Evolutionary conservation across 92 coral and sea anemone species (phyloP).

Genomic region (Palythoa grandis): DNA sequence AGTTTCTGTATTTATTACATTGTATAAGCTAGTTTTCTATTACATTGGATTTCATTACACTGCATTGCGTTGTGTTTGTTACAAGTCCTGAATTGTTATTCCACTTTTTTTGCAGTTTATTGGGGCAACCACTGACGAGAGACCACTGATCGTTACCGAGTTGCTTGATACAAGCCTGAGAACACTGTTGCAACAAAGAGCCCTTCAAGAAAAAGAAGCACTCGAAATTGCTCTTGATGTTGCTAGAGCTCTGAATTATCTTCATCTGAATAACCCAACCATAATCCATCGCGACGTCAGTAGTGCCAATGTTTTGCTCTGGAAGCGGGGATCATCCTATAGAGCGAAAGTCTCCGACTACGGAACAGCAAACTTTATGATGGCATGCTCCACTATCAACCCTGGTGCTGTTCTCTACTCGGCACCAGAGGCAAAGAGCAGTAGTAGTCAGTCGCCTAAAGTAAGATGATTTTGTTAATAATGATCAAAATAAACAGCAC

Average conservation of each 20-base stretch:
- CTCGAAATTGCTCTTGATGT: conserved; percentile 59
- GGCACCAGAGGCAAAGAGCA: conserved; percentile 68
- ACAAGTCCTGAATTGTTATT: no score
- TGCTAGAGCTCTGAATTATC: no score
- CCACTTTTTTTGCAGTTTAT: conserved; percentile 60
- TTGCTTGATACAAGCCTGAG: conserved; percentile 83
- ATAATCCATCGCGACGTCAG: conserved; percentile 97
- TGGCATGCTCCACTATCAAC: conserved; percentile 80
- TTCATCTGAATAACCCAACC: conserved; percentile 71
- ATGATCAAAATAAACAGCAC: background rate
- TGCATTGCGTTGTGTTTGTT: no score
- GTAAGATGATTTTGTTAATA: conserved; percentile 39
- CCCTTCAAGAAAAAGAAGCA: conserved; percentile 61
- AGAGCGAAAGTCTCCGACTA: conserved; percentile 91
- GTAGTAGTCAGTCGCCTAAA: conserved; percentile 79
- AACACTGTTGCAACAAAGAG: conserved; percentile 70
- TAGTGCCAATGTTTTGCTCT: conserved; percentile 41
- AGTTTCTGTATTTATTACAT: no score
- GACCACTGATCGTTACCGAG: conserved; percentile 84
- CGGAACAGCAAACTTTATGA: conserved; percentile 95
- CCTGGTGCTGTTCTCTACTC: conserved; percentile 91
- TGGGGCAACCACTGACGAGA: conserved; percentile 80
- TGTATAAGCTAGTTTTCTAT: no score
- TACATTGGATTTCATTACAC: no score
- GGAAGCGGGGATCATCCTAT: conserved; percentile 28